These are phyloP conservation scores for Heliocidaris erythrogramma DNA, from an alignment of 35 echinoderm and acorn worm genomes.

Conservation along the genomic window DNA sequence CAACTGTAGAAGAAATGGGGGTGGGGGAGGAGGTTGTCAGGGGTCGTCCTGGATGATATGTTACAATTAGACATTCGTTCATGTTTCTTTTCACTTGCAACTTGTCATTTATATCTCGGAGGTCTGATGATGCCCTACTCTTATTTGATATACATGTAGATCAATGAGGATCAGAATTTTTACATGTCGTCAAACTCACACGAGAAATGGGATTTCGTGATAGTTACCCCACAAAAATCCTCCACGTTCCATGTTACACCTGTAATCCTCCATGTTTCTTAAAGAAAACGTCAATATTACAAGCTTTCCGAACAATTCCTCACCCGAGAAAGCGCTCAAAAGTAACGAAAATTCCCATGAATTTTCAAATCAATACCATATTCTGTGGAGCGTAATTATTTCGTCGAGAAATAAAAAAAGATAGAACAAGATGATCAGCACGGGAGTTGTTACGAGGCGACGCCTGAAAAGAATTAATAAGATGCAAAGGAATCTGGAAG, in stretches of 20 bases:
- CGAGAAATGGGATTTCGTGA: not conserved
- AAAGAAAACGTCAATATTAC: conserved; percentile 31
- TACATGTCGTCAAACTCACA: not conserved
- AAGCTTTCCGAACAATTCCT: not conserved
- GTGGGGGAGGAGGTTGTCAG: too few relatives aligned
- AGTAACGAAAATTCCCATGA: conserved; percentile 24
- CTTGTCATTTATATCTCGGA: not conserved
- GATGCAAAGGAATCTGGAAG: not conserved
- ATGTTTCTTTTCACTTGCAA: not conserved
- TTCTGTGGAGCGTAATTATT: conserved; percentile 42
- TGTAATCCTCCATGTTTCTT: conserved; percentile 35
- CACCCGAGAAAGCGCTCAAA: not conserved
- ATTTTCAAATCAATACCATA: conserved; percentile 37
- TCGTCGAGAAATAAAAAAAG: conserved; percentile 5
- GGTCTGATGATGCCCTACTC: not conserved
- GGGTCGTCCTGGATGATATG: not conserved
- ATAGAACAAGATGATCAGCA: not conserved
- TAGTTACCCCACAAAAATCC: not conserved
- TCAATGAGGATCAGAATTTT: not conserved
- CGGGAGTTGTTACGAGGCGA: not conserved
- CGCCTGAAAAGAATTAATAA: conserved; percentile 7
- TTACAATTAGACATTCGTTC: not conserved
- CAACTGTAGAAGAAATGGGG: too few relatives aligned
- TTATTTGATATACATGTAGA: not conserved
- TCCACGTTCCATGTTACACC: conserved; percentile 30